Conservation (phyloP, 2,797 vertebrate genomes). For the Allobates femoralis region DNA sequence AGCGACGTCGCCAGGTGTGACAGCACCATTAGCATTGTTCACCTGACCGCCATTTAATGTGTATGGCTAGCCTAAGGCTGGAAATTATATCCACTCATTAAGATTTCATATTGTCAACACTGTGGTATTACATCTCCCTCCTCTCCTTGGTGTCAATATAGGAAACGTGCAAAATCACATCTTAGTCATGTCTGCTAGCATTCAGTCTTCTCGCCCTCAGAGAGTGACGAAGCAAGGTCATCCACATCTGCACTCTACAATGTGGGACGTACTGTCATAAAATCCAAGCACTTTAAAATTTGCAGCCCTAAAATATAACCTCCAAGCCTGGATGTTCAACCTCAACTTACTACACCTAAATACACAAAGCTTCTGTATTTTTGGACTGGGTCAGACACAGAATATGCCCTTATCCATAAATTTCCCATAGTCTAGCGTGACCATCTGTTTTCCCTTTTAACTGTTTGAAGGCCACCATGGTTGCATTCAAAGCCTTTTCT, state of each 20-base stretch:
- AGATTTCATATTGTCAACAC: neutral
- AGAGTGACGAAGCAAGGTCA: neutral
- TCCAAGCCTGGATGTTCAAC: neutral
- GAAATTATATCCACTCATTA: neutral
- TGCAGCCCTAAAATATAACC: neutral
- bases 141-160: neutral
- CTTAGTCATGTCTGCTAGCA: neutral
- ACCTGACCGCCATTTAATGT: no score
- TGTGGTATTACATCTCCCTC: neutral
- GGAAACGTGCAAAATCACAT: slow-evolving; percentile 11
- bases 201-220: neutral
- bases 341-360: slow-evolving; percentile 3
- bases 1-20: no score
- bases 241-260: neutral
- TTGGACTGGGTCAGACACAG: neutral
- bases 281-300: neutral
- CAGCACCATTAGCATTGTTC: no score
- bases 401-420: neutral
- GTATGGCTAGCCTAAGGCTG: neutral
- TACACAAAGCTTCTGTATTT: slow-evolving; percentile 21
- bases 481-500: slow-evolving; percentile 25
- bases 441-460: slow-evolving; percentile 56
- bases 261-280: neutral
- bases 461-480: slow-evolving; percentile 59
- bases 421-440: neutral